Percentiles rank a stretch among this genome's conserved stretches.
phyloP scores from a whole-genome alignment of 2,113 vertebrate genomes.

The Bothrops jararaca region DNA sequence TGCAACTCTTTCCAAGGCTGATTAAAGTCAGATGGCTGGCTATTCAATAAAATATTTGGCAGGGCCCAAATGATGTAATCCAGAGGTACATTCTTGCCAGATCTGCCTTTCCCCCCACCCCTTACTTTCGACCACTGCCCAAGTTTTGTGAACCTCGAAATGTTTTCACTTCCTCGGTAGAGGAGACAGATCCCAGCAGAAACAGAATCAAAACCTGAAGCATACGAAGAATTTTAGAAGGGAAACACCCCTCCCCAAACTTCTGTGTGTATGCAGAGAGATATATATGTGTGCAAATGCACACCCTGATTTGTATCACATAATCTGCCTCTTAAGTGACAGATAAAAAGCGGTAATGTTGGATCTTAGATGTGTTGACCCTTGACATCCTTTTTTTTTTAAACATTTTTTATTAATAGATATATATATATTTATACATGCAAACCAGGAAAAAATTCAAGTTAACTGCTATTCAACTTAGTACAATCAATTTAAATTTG shows the following conservation, averaged over 20 bases:
- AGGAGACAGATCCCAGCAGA: neutral
- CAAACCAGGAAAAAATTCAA: too few relatives aligned
- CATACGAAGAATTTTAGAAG: neutral
- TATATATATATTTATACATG: too few relatives aligned
- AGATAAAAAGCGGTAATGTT: neutral
- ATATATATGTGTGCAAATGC: neutral
- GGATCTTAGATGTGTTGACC: neutral
- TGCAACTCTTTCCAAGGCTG: slow-evolving; percentile 1
- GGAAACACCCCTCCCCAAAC: neutral
- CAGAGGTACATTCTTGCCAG: neutral
- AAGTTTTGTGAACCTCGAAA: neutral
- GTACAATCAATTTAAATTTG: too few relatives aligned
- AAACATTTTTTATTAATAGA: too few relatives aligned
- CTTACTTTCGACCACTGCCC: neutral
- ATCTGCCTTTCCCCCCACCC: too few relatives aligned
- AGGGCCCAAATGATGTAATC: neutral
- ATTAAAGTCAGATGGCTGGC: neutral
- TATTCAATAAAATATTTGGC: slow-evolving; percentile 9
- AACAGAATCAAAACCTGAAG: neutral
- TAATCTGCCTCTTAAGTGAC: neutral
- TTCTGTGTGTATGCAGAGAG: neutral
- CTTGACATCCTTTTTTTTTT: too few relatives aligned
- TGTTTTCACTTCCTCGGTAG: too few relatives aligned
- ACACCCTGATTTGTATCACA: neutral
- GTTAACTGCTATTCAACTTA: too few relatives aligned